These are phyloP conservation scores for Hydractinia symbiolongicarpus DNA, from an alignment of 30 jellyfish, hydroid and myxozoan species.

Conservation along the genomic window DNA sequence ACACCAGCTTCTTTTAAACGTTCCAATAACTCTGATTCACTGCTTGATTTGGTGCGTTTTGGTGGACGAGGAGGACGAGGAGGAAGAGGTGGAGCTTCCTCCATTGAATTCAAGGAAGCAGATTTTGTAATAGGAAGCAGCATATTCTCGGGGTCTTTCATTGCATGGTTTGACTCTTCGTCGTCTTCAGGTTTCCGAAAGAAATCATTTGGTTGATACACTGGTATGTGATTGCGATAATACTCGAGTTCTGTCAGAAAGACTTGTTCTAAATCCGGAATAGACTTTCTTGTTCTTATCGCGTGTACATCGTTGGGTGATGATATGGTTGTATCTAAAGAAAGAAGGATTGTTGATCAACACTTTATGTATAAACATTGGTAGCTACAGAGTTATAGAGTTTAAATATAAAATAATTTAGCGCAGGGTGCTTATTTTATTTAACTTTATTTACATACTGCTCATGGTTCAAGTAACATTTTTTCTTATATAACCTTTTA, in stretches of 20 bases:
- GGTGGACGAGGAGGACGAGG: slow-evolving; percentile 9
- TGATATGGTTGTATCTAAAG: no score
- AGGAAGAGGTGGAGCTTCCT: not conserved
- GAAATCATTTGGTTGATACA: not conserved
- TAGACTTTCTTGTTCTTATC: no score
- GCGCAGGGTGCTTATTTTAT: no score
- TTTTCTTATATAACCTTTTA: no score
- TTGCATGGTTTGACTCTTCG: not conserved
- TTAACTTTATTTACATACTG: no score
- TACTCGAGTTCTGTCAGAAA: slow-evolving; percentile 1
- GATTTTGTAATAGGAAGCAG: not conserved
- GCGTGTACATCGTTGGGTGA: no score
- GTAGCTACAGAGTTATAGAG: no score
- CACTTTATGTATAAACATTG: no score
- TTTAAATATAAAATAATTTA: no score
- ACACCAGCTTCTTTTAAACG: slow-evolving; percentile 6
- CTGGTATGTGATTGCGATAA: slow-evolving; percentile 1
- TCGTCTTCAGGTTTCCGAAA: not conserved
- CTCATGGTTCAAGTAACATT: no score
- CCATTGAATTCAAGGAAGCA: not conserved
- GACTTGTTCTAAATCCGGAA: not conserved
- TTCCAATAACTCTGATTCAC: slow-evolving; percentile 2
- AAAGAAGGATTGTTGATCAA: no score
- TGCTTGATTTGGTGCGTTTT: not conserved
- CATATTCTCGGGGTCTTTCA: not conserved